Base-by-base conservation (phyloP, 1,140 invertebrate genomes). In the Idris sp. region DNA sequence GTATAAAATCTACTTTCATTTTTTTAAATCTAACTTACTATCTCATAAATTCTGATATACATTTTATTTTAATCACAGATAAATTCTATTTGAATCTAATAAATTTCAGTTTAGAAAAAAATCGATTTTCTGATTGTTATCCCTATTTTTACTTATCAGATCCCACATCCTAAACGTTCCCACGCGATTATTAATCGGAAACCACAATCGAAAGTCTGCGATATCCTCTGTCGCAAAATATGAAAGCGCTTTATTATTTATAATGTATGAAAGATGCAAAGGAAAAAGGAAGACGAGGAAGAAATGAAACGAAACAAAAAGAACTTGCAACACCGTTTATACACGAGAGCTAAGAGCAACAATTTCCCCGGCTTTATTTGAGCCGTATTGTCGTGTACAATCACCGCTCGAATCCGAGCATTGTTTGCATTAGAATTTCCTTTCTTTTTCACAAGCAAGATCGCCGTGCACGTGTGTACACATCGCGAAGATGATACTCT, bases 371-470 rank as follows among this genome's bases (percentile, higher is more conserved):
- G 10, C 41, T 56, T 67, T 67, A 67, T 67, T 54, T 46, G 38
- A 16, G 40, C 48, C 22, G n/a, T n/a, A n/a, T n/a, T n/a, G n/a
- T n/a, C 36, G 19, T 8, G 49, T 15, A 54, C 48, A 46, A 30
- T 65, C 61, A 25, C 49, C 33, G 36, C 46, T 15, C 18, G 36
- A 13, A 22, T 10, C 25, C 7, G 22, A 31, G 54, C 56, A 71
- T 61, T 71, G 65, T 71, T 71, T 71, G 65, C 54, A 71, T 61
- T 71, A 71, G 65, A 71, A 71, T 71, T 54, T 71, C 65, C 65
- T 71, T 69, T 69, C 65, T 54, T 69, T 69, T 69, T 69, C 48
- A 69, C 54, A 44, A 35, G 44, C 15, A 11, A 25, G 30, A 56
- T 53, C 26, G 26, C 43, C 18, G 8, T 59, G 53, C 41, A 65